A percentile compares a stretch with the other conserved stretches of the same genome.
Conservation (phyloP, 2,888 invertebrate genomes). For the Corythucha ciliata region DNA sequence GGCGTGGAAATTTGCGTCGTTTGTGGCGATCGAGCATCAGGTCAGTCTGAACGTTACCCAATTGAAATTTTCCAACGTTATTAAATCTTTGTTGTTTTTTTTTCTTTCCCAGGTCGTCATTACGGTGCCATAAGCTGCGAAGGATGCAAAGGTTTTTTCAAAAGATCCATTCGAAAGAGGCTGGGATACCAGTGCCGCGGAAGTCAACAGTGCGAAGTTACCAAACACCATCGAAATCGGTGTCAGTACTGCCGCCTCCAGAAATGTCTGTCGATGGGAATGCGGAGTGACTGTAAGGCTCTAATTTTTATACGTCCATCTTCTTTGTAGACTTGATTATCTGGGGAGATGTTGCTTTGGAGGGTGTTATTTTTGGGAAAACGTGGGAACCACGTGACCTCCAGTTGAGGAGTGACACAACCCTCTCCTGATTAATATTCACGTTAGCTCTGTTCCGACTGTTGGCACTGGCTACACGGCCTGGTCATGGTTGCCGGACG, state of each 20-base stretch:
- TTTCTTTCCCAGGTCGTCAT: conserved; percentile 56
- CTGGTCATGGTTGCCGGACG: too few relatives aligned
- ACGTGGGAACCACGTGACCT: too few relatives aligned
- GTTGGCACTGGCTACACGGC: too few relatives aligned
- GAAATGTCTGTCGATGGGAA: conserved; percentile 94
- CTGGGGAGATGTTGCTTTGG: too few relatives aligned
- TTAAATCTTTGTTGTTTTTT: conserved; percentile 2
- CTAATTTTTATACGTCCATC: too few relatives aligned
- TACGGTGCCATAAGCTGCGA: conserved; percentile 90
- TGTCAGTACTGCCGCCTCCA: conserved; percentile 97
- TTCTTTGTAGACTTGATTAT: too few relatives aligned
- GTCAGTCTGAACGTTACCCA: conserved; percentile 39
- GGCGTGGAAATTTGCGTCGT: conserved; percentile 79
- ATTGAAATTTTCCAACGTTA: neutral
- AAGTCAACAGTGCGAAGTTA: conserved; percentile 93
- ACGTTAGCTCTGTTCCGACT: too few relatives aligned
- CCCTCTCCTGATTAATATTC: too few relatives aligned
- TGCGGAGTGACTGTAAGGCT: conserved; percentile 95
- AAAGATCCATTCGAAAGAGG: conserved; percentile 92
- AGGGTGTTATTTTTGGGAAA: too few relatives aligned
- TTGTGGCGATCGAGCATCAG: conserved; percentile 91
- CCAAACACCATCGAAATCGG: conserved; percentile 95
- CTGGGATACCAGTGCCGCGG: conserved; percentile 94
- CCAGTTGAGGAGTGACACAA: too few relatives aligned
- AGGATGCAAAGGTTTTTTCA: conserved; percentile 98